Evolutionary conservation across 2,797 vertebrate species (phyloP), one percentile per base, ranked within the genome.

Genomic region (Bovichtus variegatus): DNA sequence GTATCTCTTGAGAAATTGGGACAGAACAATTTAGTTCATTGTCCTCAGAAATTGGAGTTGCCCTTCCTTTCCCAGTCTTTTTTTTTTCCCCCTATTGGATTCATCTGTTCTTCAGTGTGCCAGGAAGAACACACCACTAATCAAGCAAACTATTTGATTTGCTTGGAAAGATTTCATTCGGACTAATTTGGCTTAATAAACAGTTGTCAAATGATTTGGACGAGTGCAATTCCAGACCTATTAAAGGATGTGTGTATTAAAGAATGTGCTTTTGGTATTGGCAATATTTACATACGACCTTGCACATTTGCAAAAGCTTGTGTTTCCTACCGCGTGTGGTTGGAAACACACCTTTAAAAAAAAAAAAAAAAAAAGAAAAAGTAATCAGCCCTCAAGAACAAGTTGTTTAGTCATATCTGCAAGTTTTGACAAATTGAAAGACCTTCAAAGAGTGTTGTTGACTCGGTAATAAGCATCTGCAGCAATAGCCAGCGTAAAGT

Each of bases 1-100:
- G 91, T 92, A 88, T 94, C 92, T 91, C 92, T 94, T 89, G 88
- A 94, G 88, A 93, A 94, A 93, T 87, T 92, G 85, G 92, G 91
- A 90, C 92, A 87, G 83, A 91, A 88, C 85, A 88, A 92, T 92
- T 91, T 85, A 85, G 85, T 82, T 90, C 88, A 87, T 92, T 91
- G 89, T 91, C 84, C 86, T 90, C 89, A 85, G 80, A 88, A 94
- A 90, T 90, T 81, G 90, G 62, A 87, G 89, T 90, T 92, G 72
- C 86, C 89, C 86, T 92, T 91, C 64, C 64, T 79, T 88, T 84
- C 27, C 80, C 71, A 80, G 46, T 80, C 78, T 74, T 63, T 57
- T 19, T n/a, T n/a, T n/a, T n/a, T 31, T 21, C 19, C 60, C 82
- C 63, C 80, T 78, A 74, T 79, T 86, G 84, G 82, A 89, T 88